These are phyloP conservation scores for Micropoecilia bifurca DNA, from an alignment of 2,797 vertebrate species.

Conservation along the genomic window DNA sequence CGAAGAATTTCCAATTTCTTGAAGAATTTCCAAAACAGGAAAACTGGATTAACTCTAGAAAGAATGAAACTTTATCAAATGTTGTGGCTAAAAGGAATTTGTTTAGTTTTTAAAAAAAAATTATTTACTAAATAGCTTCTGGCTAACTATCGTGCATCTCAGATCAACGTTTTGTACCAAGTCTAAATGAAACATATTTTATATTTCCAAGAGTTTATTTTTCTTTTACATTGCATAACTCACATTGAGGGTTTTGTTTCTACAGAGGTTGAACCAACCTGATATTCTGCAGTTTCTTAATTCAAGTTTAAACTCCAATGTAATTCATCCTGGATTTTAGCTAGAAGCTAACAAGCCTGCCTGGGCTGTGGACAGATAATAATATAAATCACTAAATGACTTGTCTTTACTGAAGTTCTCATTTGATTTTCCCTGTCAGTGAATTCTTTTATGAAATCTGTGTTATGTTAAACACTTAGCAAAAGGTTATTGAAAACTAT, in stretches of 20 bases:
- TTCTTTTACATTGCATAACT: background rate
- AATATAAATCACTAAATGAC: conserved; percentile 35
- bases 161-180: background rate
- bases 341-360: conserved; percentile 23
- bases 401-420: conserved; percentile 38
- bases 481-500: conserved; percentile 31
- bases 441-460: conserved; percentile 33
- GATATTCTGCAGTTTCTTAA: conserved; percentile 24
- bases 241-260: conserved; percentile 42
- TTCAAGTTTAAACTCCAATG: conserved; percentile 32
- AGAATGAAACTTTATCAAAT: background rate
- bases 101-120: background rate
- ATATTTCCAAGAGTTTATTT: background rate
- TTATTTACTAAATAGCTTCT: background rate
- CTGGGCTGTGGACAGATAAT: conserved; percentile 38
- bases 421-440: conserved; percentile 47
- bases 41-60: background rate
- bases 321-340: conserved; percentile 59
- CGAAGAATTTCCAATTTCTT: background rate
- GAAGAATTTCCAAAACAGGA: background rate
- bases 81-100: background rate
- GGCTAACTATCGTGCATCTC: background rate
- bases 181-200: background rate
- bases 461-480: conserved; percentile 37
- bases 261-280: conserved; percentile 35